Evolutionary conservation across 2,888 invertebrate species (phyloP).

Genomic region (Trimorus sp.): DNA sequence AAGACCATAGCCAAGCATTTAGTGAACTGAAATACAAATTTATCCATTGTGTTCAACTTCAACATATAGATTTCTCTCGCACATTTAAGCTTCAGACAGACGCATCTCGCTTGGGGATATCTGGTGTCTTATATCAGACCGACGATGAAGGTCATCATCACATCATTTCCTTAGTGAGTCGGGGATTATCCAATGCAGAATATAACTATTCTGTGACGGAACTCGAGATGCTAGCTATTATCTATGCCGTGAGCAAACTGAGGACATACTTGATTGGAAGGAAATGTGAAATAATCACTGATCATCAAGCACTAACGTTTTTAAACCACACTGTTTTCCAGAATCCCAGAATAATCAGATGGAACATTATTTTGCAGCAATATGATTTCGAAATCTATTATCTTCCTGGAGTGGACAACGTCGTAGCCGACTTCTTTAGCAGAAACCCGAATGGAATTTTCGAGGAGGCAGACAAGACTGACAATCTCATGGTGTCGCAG

Average conservation of each 20-base stretch:
- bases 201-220: conserved; percentile 50
- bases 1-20: no score
- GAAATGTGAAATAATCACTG: conserved; percentile 15
- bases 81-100: conserved; percentile 55
- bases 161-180: conserved; percentile 8
- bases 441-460: background rate
- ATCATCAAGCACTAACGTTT: conserved; percentile 15
- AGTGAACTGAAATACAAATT: no score
- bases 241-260: conserved; percentile 5
- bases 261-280: conserved; percentile 3
- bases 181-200: conserved; percentile 37
- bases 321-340: conserved; percentile 13
- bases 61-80: no score
- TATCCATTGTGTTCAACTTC: no score
- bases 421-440: background rate
- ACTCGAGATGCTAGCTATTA: conserved; percentile 37
- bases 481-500: background rate
- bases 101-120: conserved; percentile 54
- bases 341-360: conserved; percentile 15
- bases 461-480: background rate
- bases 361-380: conserved; percentile 19
- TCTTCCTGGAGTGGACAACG: background rate
- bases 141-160: background rate
- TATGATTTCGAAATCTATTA: conserved; percentile 11
- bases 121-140: conserved; percentile 16